phyloP scores from a whole-genome alignment of 2,888 invertebrate species.

The Tromatobia lineatoria region DNA sequence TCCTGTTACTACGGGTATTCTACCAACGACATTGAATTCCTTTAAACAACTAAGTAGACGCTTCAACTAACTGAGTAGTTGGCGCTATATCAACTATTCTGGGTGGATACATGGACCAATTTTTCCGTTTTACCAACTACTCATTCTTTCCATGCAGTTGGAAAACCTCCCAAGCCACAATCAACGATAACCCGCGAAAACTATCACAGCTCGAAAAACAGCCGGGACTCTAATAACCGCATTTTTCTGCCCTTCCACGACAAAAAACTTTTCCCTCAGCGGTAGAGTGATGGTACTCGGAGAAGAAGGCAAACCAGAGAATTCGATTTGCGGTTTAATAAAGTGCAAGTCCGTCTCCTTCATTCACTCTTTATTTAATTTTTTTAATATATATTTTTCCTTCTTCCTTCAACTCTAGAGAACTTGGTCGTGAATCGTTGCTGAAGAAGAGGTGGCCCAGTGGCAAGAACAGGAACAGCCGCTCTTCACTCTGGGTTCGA shows the following conservation, averaged over 20 bases:
- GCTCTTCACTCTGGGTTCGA: slow-evolving; percentile 17
- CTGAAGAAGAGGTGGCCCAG: neutral
- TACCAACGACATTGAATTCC: too few relatives aligned
- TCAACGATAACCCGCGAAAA: neutral
- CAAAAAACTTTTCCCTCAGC: slow-evolving; percentile 22
- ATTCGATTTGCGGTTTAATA: slow-evolving; percentile 59
- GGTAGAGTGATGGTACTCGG: neutral
- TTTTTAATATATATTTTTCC: neutral
- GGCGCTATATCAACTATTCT: too few relatives aligned
- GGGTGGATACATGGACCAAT: too few relatives aligned
- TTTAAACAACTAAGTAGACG: too few relatives aligned
- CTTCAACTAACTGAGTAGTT: too few relatives aligned
- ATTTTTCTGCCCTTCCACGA: slow-evolving; percentile 1
- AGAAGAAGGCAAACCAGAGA: slow-evolving; percentile 31
- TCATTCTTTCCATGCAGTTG: too few relatives aligned
- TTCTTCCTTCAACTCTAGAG: slow-evolving; percentile 9
- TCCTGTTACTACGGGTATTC: too few relatives aligned
- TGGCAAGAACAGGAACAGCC: neutral
- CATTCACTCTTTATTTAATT: neutral
- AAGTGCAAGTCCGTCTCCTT: slow-evolving; percentile 47
- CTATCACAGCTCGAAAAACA: neutral
- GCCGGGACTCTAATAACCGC: neutral
- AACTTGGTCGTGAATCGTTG: neutral
- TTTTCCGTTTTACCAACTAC: too few relatives aligned
- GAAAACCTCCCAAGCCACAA: neutral